Percentiles rank a stretch among this genome's conserved stretches.
phyloP scores from a whole-genome alignment of 2,888 invertebrate genomes.

The Euproctis similis region DNA sequence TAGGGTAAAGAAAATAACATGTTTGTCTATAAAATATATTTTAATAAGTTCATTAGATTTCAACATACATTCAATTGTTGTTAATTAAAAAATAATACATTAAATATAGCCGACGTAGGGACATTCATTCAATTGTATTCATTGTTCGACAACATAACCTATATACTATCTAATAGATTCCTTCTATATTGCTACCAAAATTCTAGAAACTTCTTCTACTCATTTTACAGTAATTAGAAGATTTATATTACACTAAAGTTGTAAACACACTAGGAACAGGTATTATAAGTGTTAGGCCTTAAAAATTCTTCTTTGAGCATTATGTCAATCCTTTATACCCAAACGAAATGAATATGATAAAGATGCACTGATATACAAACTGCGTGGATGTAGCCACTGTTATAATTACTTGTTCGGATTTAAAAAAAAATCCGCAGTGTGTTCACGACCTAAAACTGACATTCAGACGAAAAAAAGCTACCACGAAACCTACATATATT shows the following conservation, averaged over 20 bases:
- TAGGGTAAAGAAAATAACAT: slow-evolving; percentile 18
- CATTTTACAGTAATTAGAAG: slow-evolving; percentile 28
- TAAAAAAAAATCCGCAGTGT: too few species aligned
- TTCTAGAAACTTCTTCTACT: slow-evolving; percentile 36
- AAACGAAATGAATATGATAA: too few species aligned
- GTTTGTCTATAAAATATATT: slow-evolving; percentile 70
- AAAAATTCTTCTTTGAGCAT: slow-evolving; percentile 4
- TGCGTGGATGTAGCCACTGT: too few species aligned
- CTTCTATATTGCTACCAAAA: slow-evolving; percentile 27
- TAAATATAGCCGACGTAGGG: slow-evolving; percentile 38
- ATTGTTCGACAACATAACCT: slow-evolving; percentile 31
- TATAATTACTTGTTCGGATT: too few species aligned
- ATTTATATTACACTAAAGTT: slow-evolving; percentile 40
- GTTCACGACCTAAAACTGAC: slow-evolving; percentile 50
- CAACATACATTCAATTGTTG: slow-evolving; percentile 66
- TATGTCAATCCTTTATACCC: too few species aligned
- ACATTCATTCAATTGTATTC: slow-evolving; percentile 28
- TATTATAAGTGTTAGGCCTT: slow-evolving; percentile 26
- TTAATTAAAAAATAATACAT: slow-evolving; percentile 50
- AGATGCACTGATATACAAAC: too few species aligned
- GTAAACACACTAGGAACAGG: slow-evolving; percentile 16
- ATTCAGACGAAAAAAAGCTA: slow-evolving; percentile 38
- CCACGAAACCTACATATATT: slow-evolving; percentile 36
- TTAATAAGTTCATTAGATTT: slow-evolving; percentile 70
- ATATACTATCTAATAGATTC: slow-evolving; percentile 29